phyloP scores from a whole-genome alignment of 92 coral and sea anemone species.

The Anthopleura xanthogrammica region DNA sequence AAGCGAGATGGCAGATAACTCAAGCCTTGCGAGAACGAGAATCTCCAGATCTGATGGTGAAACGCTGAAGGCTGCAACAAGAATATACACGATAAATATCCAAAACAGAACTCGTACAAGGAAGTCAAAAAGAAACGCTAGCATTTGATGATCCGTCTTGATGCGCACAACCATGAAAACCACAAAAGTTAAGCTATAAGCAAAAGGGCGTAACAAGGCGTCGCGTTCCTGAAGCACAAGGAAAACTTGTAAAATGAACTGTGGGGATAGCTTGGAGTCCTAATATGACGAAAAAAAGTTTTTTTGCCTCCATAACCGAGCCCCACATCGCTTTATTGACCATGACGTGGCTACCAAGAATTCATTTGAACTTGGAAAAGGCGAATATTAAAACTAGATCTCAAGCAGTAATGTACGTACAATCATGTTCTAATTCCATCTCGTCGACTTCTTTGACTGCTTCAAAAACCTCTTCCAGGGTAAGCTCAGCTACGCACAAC shows the following conservation, averaged over 20 bases:
- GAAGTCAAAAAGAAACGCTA: background rate
- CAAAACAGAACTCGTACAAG: background rate
- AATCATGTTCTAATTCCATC: constrained; percentile 55
- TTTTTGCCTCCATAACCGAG: no score
- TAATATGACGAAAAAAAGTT: no score
- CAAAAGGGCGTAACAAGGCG: no score
- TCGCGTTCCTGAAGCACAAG: no score
- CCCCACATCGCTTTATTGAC: no score
- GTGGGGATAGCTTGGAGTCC: background rate
- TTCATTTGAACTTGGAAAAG: no score
- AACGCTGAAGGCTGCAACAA: constrained; percentile 47
- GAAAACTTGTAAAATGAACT: background rate
- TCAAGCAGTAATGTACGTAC: constrained; percentile 35
- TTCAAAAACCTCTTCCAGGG: constrained; percentile 64
- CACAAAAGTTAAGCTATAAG: no score
- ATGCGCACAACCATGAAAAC: no score
- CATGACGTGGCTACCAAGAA: no score
- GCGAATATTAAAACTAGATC: no score
- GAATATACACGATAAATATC: background rate
- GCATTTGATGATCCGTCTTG: background rate
- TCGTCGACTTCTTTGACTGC: constrained; percentile 62
- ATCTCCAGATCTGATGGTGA: constrained; percentile 81
- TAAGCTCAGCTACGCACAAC: constrained; percentile 73
- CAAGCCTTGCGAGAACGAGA: constrained; percentile 67
- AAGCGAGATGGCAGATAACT: constrained; percentile 63